Evolutionary conservation across 2,888 invertebrate species (phyloP).

Genomic region (Plemyria rubiginata): DNA sequence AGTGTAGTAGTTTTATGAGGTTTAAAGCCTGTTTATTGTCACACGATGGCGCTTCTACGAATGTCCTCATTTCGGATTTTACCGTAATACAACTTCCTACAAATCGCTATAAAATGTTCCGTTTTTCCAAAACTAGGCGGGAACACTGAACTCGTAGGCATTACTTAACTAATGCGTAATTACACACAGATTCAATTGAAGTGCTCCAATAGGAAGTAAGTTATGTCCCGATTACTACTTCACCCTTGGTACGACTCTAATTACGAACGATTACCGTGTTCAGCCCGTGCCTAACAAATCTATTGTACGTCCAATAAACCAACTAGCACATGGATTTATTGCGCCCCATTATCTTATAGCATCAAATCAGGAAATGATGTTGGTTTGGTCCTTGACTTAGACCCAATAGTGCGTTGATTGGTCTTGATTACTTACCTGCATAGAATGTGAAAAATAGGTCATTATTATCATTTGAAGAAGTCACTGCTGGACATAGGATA

Average conservation of each 20-base stretch:
- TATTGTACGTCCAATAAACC: constrained; percentile 26
- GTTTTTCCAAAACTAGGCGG: too few relatives aligned
- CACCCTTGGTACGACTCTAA: constrained; percentile 11
- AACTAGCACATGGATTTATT: constrained; percentile 33
- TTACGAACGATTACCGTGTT: constrained; percentile 25
- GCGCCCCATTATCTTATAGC: constrained; percentile 32
- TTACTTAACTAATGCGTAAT: neutral
- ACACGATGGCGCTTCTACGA: too few relatives aligned
- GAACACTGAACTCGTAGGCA: too few relatives aligned
- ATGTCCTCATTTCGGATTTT: too few relatives aligned
- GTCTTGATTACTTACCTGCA: neutral
- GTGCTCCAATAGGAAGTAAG: constrained; percentile 1
- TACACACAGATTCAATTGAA: neutral
- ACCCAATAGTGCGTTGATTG: constrained; percentile 4
- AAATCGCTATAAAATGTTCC: too few relatives aligned
- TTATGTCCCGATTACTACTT: constrained; percentile 6
- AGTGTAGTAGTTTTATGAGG: constrained; percentile 41
- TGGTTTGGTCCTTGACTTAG: constrained; percentile 1
- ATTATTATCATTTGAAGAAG: too few relatives aligned
- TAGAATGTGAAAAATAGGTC: too few relatives aligned
- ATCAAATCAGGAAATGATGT: constrained; percentile 9
- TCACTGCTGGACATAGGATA: too few relatives aligned
- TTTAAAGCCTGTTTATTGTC: too few relatives aligned
- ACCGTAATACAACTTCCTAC: too few relatives aligned
- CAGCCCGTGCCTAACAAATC: constrained; percentile 28